Evolutionary conservation across 2,797 vertebrate species (phyloP), one percentile per base, ranked within the genome.

Genomic region (Rhadinocentrus ornatus): DNA sequence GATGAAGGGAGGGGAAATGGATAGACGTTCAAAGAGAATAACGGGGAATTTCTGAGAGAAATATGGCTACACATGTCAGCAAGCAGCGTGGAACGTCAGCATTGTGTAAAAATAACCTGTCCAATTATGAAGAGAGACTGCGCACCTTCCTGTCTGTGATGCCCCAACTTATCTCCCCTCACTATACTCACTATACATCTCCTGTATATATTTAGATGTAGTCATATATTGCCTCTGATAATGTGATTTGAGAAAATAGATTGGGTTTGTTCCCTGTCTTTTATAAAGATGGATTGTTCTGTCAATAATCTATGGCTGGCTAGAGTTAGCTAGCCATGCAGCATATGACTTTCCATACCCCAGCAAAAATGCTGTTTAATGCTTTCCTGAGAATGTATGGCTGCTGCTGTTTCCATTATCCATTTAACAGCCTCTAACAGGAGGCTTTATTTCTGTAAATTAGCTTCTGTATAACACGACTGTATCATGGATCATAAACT

Each of bases 231-330:
- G 95, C 93, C 81, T 93, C 92, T 95, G 94, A 96, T 96, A 96
- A 97, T 96, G 94, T 94, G 94, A 95, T 96, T 95, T 94, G 93
- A 93, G 94, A 91, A 94, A 95, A 93, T 93, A 96, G 95, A 97
- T 96, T 97, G 96, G 94, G 96, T 96, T 96, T 96, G 96, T 95
- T 96, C 94, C 94, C 94, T 94, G 95, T 97, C 95, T 93, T 95
- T 96, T 97, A 97, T 96, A 95, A 97, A 97, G 97, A 99, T 91
- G 93, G 95, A 98, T 97, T 93, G 94, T 95, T 96, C 94, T 94
- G 96, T 96, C 96, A 96, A 97, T 97, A 97, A 93, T 90, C 94
- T 91, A 93, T 93, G 94, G 95, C 95, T 95, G 92, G 93, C 90
- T 94, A 93, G 93, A 87, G 91, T 95, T 96, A 95, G 94, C 93